Evolutionary conservation across 2,888 invertebrate species (phyloP), one percentile per base, ranked within the genome.

Genomic region (Lasius fuliginosus): DNA sequence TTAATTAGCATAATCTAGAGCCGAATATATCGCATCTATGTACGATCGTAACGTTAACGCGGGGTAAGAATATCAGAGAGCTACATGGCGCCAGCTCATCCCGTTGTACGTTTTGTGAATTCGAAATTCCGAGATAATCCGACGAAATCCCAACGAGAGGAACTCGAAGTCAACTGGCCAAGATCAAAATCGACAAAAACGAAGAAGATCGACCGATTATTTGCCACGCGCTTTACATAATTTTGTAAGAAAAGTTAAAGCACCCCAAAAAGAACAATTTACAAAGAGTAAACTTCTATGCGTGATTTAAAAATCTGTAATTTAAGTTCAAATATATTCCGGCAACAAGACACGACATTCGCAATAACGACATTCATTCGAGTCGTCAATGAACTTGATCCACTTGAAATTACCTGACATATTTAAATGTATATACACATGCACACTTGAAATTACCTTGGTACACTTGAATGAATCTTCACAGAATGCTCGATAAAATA

Each of bases 1-100:
- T 75, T 83, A 83, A 83, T 83, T 62, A 60, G 36, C 30, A 42
- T 58, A 77, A 77, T 77, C 42, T 56, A 67, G 30, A 30, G 67
- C 18, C 40, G 30, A 67, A 77, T 65, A 65, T 58, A 42, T 58
- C 56, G 77, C 56, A n/a, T 69, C 42, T 58, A 77, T 69, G 15
- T 8, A n/a, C 56, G 30, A 77, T 58, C 69, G n/a, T n/a, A n/a
- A n/a, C n/a, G n/a, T 77, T 69, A 30, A 58, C 42, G 15, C 56
- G 30, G 56, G 23, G 77, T 27, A 42, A 46, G 42, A 27, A 67
- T 18, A 67, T 46, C 18, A 40, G 40, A 68, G 68, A 77, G 42
- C 30, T 30, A 23, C 23, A 33, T 42, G 58, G 42, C 69, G 58
- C 58, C 69, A 4, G 42, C 1, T 42, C 15, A 42, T 77, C 46